Evolutionary conservation across 2,113 vertebrate species (phyloP), one percentile per base, ranked within the genome.

Genomic region (Ophiodon elongatus): DNA sequence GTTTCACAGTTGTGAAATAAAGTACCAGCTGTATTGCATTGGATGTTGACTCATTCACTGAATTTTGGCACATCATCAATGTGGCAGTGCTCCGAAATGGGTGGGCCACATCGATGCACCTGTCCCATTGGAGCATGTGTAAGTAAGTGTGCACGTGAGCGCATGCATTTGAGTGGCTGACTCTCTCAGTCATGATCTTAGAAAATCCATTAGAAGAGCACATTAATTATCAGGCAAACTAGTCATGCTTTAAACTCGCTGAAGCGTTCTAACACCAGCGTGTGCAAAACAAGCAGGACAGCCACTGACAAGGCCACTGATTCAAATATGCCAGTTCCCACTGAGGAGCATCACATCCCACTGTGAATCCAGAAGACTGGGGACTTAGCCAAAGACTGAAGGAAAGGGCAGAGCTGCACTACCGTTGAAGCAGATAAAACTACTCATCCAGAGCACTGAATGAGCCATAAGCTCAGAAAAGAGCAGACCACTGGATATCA

Each of bases 361-460:
- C 82, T 76, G 86, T 62, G 85, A 80, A 59, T 85, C 71, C 68
- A 77, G 81, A 76, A 76, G 83, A 85, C 68, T 73, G 56, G 72
- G 79, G 73, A 80, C 73, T 79, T 47, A 79, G 77, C 79, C 80
- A 76, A 86, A 77, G 45, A 74, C 77, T 77, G 85, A 69, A 80
- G 79, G 64, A 76, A 79, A 80, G 71, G 69, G 52, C 85, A 71
- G 82, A 81, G 74, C 84, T 50, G 79, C 56, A 71, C 56, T 54
- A 73, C 62, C 21, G 54, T 76, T 67, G 65, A 65, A 69, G 84
- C 81, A 90, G 90, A 91, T 90, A 78, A 87, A 88, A 73, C 83
- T 76, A 85, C 84, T 83, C 87, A 88, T 85, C 71, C 72, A 2
- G 72, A 90, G 74, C 39, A 71, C 45, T 73, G 79, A 92, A 87